Conservation (phyloP, 1,140 invertebrate genomes). For the Diuraphis noxia region DNA sequence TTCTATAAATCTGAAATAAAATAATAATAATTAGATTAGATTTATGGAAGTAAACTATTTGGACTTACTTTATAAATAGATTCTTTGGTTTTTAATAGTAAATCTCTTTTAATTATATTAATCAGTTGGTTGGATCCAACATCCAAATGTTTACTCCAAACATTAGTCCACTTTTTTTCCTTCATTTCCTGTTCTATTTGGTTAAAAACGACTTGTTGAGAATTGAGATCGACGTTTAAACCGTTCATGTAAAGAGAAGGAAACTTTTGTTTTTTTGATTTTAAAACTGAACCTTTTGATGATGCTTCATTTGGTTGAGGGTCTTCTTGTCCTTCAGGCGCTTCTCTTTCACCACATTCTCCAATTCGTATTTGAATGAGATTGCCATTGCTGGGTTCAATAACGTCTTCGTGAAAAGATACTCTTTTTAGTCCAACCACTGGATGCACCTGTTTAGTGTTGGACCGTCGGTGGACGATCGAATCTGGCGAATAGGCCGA, state of each 20-base stretch:
- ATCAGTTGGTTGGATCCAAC: not conserved
- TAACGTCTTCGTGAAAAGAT: slow-evolving; percentile 32
- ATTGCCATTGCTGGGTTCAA: not conserved
- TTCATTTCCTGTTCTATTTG: not conserved
- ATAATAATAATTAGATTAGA: not conserved
- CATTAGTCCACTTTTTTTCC: not conserved
- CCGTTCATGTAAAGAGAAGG: slow-evolving; percentile 12
- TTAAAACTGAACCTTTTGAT: not conserved
- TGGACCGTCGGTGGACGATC: slow-evolving; percentile 13
- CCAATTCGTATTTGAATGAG: slow-evolving; percentile 36
- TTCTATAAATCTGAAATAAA: slow-evolving; percentile 39
- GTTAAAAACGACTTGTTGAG: not conserved
- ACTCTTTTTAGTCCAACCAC: slow-evolving; percentile 25
- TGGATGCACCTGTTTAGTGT: slow-evolving; percentile 18
- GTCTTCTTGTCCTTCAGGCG: slow-evolving; percentile 36
- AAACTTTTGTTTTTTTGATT: not conserved
- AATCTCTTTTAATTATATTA: slow-evolving; percentile 23
- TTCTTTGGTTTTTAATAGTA: not conserved
- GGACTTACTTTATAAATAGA: slow-evolving; percentile 33
- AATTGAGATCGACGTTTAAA: not conserved
- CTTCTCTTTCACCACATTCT: slow-evolving; percentile 1
- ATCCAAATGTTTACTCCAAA: slow-evolving; percentile 11
- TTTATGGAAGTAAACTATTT: not conserved
- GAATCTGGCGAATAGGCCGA: not conserved
- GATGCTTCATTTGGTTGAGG: not conserved